Percentiles rank a stretch among this genome's conserved stretches.
Conservation (phyloP, 2,113 vertebrate genomes). For the Macaca fascicularis region T2T-MFA8v1.1 NC_088387.1:91546501-91547000, state of each 20-base stretch:
- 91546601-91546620: neutral
- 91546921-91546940: neutral
- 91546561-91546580: neutral
- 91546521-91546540: neutral
- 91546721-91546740: neutral
- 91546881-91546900: neutral
- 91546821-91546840: neutral
- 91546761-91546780: neutral
- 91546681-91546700: neutral
- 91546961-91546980: neutral
- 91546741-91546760: neutral
- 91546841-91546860: neutral
- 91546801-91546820: neutral
- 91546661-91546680: neutral
- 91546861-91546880: neutral
- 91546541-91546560: neutral
- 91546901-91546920: neutral
- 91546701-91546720: neutral
- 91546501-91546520: neutral
- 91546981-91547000: too few species aligned
- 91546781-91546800: neutral
- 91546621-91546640: neutral
- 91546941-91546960: neutral
- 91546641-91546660: neutral
- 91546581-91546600: neutral